Base-by-base conservation (phyloP, 1,140 invertebrate genomes). In the Bombus waltoni region DNA sequence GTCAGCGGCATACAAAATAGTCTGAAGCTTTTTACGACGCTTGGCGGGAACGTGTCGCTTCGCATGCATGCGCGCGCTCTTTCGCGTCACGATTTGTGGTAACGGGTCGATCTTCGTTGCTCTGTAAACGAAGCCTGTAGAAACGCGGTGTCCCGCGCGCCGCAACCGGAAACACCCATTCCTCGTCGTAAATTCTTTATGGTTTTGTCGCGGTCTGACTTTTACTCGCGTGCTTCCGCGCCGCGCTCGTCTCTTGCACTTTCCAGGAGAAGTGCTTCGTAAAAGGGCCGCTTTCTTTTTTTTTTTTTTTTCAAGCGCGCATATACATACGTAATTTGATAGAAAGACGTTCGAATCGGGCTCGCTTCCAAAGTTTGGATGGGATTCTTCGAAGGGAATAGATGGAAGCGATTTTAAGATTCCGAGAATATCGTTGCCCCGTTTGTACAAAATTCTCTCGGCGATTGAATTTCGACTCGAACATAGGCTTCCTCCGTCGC, bases 111-210 rank as follows among this genome's bases (percentile, higher is more conserved):
- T 32, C 53, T 70, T 57, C 15, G 66, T 9, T 38, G 32, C 44
- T 44, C 78, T n/a, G 62, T 75, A 75, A 87, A 40, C 81, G 70
- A 18, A 82, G 44, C 66, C 35, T 32, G 28, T n/a, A 25, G 32
- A 10, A 57, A 25, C n/a, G 47, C 79, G 68, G 42, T 72, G 79
- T 53, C 65, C 28, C 53, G 47, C 18, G 47, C 18, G 3, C 15
- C 68, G 9, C 68, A 35, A 44, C 13, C 18, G 32, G 18, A 35
- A 35, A n/a, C 35, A 40, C 18, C 38, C 81, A 66, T 91, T 85
- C 73, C 79, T 80, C 71, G 65, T 90, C 90, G 91, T 92, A 92
- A 92, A 92, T 92, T 92, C 83, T 92, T 92, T 88, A 92, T 85
- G 72, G 65, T 90, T 89, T 88, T 84, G 90, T 89, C 79, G 87